phyloP scores from a whole-genome alignment of 2,113 vertebrate genomes.

The Oreotragus oreotragus region DNA sequence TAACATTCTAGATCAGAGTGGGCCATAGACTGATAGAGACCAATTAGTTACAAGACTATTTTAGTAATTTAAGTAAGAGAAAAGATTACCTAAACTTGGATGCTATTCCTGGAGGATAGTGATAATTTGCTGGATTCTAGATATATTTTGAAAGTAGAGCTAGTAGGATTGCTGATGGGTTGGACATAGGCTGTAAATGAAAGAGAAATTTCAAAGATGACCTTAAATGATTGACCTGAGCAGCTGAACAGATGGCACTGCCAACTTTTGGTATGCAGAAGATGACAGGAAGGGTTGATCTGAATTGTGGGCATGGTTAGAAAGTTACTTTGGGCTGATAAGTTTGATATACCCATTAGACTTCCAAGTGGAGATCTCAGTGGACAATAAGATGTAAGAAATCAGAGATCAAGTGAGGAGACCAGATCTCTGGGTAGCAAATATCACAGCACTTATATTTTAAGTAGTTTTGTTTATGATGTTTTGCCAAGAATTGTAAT shows the following conservation, averaged over 20 bases:
- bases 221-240: neutral
- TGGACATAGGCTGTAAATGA: neutral
- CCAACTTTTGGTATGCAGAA: neutral
- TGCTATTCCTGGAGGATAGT: neutral
- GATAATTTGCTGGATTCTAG: neutral
- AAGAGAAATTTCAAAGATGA: neutral
- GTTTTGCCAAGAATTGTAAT: neutral
- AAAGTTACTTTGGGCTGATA: neutral
- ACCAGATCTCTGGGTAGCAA: neutral
- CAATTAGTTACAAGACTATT: neutral
- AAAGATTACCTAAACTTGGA: neutral
- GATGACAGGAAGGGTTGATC: neutral
- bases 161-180: neutral
- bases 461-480: neutral
- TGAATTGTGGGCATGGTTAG: neutral
- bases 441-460: neutral
- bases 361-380: neutral
- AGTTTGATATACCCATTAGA: neutral
- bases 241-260: neutral
- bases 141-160: neutral
- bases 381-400: neutral
- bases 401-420: neutral
- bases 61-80: neutral
- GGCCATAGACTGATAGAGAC: neutral
- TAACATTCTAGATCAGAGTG: neutral